Evolutionary conservation across 1,140 invertebrate species (phyloP), one percentile per base, ranked within the genome.

Genomic region (Thalassaphorura encarpata): DNA sequence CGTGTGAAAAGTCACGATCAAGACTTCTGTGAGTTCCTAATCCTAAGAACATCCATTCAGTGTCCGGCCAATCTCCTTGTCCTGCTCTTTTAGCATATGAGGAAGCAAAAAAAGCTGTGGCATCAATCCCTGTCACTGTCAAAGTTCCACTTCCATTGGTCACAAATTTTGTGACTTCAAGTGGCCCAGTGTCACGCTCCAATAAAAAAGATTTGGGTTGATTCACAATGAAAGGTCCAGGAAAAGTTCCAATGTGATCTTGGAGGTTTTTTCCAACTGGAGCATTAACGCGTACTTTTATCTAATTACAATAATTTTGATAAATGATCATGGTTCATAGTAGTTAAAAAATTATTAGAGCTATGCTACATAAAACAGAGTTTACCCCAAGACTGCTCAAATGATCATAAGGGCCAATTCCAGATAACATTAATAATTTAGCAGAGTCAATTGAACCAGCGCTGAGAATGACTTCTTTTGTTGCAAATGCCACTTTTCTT

Each of bases 161-260:
- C 4, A 58, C 54, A 42, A 65, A 65, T 23, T 50, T 27, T 6
- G 47, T 50, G 8, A 59, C 52, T 26, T 62, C 40, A 3, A 46
- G 4, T 23, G 55, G 36, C 1, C 43, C 29, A 3, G 59, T 52
- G 24, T 65, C 63, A 1, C 63, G 48, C 36, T 65, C 63, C 33
- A 56, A 27, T 13, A 62, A 47, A 36, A 65, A 62, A 2, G 60
- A 62, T 45, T 61, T 59, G 2, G 54, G 54, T 4, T 51, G 26
- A 18, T 60, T 52, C 0, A 65, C 52, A 26, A 65, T 47, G 36
- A 65, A 65, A 1, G 63, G 63, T 13, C 63, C 63, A 4, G 63
- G 57, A 46, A 65, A 65, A 4, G 63, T 65, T n/a, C 63, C 63
- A 26, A 64, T 61, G 52, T 65, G 63, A 48, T 65, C 63, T 46